Base-by-base conservation (phyloP, 2,113 vertebrate species). In the Sphaerodactylus townsendi region DNA sequence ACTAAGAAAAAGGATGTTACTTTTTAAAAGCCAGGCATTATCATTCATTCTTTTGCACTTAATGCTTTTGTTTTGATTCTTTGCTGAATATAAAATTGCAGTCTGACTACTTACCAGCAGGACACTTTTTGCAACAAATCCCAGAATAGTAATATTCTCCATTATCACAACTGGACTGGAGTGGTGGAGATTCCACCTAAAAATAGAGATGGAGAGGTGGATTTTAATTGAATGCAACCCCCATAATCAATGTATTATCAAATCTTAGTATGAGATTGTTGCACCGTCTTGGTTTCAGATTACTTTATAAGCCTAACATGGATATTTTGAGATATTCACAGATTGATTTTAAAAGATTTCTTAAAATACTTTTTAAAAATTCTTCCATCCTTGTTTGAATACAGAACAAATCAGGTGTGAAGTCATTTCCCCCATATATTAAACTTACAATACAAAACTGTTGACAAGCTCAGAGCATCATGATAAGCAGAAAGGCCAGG, bases 31-130 rank as follows among this genome's bases (percentile, higher is more conserved):
- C 44, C 44, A 30, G 15, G 13, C 3, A n/a, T 2, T 21, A 21
- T 48, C 21, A n/a, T 2, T n/a, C 10, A 81, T 30, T 59, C 7
- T 30, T 81, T 59, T 81, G 17, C 5, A 50, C 35, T 17, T 37
- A 35, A 44, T n/a, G 39, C 39, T 62, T 62, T 44, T n/a, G 53
- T 14, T 25, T 59, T 65, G 25, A 21, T 37, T 46, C 10, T 73
- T 73, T 73, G 28, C 44, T 39, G 28, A 72, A 72, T 48, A 79
- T 48, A 30, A 9, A 84, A 25, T 11, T 1, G 14, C 4, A 41
- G 19, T 15, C 14, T 69, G 64, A 39, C 10, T 62, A 71, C 76
- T 85, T 85, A 85, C 83, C 83, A 5, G 76, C 76, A 64, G 76
- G 83, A 35, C 83, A 85, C 0, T 0, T 5, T 48, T 48, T 62